Evolutionary conservation across 2,888 invertebrate genomes (phyloP).

Genomic region (Ornithoptera alexandrae): DNA sequence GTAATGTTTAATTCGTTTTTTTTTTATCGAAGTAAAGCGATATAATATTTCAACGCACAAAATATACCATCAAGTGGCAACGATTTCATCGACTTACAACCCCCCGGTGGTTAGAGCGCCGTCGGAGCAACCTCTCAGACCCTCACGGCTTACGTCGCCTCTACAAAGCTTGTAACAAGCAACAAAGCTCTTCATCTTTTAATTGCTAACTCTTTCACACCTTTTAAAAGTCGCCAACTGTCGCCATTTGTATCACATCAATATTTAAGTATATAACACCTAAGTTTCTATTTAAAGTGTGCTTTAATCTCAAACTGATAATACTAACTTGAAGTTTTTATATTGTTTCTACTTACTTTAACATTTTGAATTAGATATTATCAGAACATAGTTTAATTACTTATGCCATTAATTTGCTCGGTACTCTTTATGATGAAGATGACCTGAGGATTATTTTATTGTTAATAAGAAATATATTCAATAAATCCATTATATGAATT

Average conservation of each 20-base stretch:
- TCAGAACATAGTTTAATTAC: too few species aligned
- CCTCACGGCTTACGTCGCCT: slow-evolving; percentile 26
- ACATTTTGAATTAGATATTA: too few species aligned
- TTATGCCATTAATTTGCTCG: too few species aligned
- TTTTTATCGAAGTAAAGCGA: not conserved
- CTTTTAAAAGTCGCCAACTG: slow-evolving; percentile 18
- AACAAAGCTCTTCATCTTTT: slow-evolving; percentile 32
- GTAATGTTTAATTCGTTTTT: not conserved
- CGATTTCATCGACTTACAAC: slow-evolving; percentile 6
- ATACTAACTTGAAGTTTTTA: too few species aligned
- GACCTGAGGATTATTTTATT: too few species aligned
- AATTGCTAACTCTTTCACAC: slow-evolving; percentile 30
- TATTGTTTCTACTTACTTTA: too few species aligned
- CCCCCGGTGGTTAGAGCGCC: slow-evolving; percentile 3
- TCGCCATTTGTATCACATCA: slow-evolving; percentile 4
- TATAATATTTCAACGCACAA: not conserved
- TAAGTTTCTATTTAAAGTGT: too few species aligned
- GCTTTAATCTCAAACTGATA: too few species aligned
- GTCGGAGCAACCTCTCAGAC: slow-evolving; percentile 21
- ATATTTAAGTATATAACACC: not conserved
- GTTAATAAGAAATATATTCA: too few species aligned
- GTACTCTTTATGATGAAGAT: too few species aligned
- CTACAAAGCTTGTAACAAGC: slow-evolving; percentile 28
- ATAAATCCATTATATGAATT: too few species aligned
- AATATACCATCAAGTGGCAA: slow-evolving; percentile 7